These are phyloP conservation scores for Silurus asotus DNA, from an alignment of 2,113 vertebrate genomes.

Conservation along the genomic window DNA sequence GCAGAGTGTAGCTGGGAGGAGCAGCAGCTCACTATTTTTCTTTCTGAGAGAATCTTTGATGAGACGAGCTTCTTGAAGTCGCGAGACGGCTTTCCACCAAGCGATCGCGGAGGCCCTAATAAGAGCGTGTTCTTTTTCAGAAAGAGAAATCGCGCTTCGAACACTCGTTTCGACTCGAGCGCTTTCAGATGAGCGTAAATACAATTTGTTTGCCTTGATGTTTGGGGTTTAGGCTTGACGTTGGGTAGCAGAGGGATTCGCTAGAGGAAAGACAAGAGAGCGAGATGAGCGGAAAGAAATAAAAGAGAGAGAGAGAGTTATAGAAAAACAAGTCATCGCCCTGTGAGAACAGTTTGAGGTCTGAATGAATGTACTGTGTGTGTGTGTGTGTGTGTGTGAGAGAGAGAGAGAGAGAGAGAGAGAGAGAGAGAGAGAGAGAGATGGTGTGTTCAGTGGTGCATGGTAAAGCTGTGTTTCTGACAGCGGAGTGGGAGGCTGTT, in stretches of 20 bases:
- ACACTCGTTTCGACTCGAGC: constrained; percentile 35
- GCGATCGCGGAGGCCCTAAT: neutral
- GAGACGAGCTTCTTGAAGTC: constrained; percentile 15
- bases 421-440: neutral
- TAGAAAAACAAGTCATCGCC: constrained; percentile 1
- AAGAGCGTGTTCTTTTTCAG: neutral
- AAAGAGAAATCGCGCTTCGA: constrained; percentile 24
- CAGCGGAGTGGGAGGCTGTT: constrained; percentile 48
- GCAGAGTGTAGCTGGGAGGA: neutral
- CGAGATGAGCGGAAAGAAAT: neutral
- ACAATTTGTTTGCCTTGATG: constrained; percentile 43
- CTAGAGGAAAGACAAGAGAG: neutral
- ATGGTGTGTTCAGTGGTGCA: constrained; percentile 49
- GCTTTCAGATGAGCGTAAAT: constrained; percentile 36
- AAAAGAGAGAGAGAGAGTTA: neutral
- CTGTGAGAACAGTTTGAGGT: constrained; percentile 41
- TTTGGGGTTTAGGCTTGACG: constrained; percentile 33
- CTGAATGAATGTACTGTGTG: constrained; percentile 18
- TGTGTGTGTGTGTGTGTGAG: constrained; percentile 17
- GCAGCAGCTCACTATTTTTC: neutral
- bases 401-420: neutral
- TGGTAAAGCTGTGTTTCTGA: constrained; percentile 48
- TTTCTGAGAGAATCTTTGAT: neutral
- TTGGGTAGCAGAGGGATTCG: constrained; percentile 16
- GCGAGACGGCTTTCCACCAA: neutral